Evolutionary conservation across 2,113 vertebrate genomes (phyloP).

Genomic region (Mystacornis crossleyi): DNA sequence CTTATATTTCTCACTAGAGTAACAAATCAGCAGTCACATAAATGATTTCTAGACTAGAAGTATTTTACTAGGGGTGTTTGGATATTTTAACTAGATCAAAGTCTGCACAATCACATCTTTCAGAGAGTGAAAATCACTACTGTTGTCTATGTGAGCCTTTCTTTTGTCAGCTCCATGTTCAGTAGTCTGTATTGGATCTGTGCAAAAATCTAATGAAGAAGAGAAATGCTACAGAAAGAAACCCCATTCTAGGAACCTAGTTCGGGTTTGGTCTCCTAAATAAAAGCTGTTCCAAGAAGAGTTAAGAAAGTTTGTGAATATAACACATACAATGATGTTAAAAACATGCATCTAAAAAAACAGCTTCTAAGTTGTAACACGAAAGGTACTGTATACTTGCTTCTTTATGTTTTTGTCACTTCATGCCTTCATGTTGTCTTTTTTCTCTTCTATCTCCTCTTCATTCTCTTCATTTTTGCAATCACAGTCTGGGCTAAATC

Average conservation of each 20-base stretch:
- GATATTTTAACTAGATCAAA: background rate
- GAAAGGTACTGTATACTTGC: background rate
- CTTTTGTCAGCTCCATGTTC: background rate
- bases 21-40: background rate
- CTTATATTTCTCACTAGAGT: background rate
- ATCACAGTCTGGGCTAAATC: background rate
- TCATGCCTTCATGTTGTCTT: background rate
- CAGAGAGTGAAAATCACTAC: background rate
- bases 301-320: background rate
- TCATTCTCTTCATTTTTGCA: background rate
- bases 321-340: background rate
- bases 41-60: background rate
- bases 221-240: background rate
- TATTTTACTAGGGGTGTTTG: background rate
- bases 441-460: background rate
- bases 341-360: background rate
- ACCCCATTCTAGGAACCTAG: rapidly evolving
- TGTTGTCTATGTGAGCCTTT: background rate
- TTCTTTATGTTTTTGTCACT: background rate
- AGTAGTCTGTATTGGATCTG: background rate
- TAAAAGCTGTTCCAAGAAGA: background rate
- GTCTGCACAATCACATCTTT: background rate
- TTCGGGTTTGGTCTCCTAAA: background rate
- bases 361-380: background rate
- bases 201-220: background rate